Conservation (phyloP, 2,888 invertebrate genomes). For the Metellina segmentata region DNA sequence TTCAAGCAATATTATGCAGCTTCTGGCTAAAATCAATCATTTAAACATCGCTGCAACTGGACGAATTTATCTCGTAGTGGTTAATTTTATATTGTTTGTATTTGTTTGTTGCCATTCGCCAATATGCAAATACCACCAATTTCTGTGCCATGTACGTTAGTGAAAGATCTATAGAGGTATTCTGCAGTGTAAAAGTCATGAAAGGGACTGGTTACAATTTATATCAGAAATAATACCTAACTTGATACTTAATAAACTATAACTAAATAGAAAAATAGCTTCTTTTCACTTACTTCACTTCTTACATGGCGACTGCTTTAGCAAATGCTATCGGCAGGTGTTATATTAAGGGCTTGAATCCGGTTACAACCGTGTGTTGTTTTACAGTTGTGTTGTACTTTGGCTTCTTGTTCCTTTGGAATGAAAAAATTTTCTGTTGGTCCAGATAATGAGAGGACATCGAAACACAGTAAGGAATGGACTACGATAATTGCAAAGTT, state of each 20-base stretch:
- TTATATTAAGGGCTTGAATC: not conserved
- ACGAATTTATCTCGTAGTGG: too few relatives aligned
- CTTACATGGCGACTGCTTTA: not conserved
- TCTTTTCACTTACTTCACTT: not conserved
- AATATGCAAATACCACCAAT: too few relatives aligned
- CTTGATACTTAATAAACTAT: not conserved
- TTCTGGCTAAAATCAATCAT: too few relatives aligned
- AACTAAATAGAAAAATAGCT: not conserved
- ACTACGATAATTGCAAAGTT: slow-evolving; percentile 41
- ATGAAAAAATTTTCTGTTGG: slow-evolving; percentile 1
- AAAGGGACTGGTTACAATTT: too few relatives aligned
- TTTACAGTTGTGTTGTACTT: not conserved
- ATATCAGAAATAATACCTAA: not conserved
- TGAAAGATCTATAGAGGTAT: too few relatives aligned
- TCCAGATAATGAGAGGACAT: slow-evolving; percentile 25
- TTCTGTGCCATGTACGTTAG: too few relatives aligned
- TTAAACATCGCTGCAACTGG: too few relatives aligned
- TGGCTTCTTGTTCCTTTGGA: not conserved
- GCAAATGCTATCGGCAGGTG: not conserved
- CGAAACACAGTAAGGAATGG: slow-evolving; percentile 6
- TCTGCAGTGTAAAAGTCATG: too few relatives aligned
- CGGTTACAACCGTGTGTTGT: not conserved
- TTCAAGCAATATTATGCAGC: too few relatives aligned
- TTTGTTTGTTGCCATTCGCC: too few relatives aligned
- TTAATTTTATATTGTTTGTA: too few relatives aligned